These are phyloP conservation scores for Cotesia vestalis DNA, from an alignment of 1,140 invertebrate genomes.

Conservation along the genomic window DNA sequence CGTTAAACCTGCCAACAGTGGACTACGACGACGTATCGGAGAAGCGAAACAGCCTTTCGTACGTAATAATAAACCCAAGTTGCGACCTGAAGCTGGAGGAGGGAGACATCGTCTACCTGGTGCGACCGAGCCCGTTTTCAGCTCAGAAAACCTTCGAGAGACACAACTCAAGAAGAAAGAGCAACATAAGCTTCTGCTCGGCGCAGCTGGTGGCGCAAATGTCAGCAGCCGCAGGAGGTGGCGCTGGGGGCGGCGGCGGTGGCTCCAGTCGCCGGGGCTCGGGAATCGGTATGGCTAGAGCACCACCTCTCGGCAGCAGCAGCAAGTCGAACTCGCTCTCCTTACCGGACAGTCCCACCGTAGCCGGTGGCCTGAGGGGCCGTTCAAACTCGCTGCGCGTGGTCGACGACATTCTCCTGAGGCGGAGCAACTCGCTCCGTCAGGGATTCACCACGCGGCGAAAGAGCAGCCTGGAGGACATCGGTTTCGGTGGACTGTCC, in stretches of 20 bases:
- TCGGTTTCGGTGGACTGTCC: slow-evolving; percentile 74
- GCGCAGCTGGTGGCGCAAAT: slow-evolving; percentile 73
- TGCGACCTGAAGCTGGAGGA: slow-evolving; percentile 96
- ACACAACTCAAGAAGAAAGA: slow-evolving; percentile 89
- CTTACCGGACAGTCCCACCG: slow-evolving; percentile 85
- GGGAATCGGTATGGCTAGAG: slow-evolving; percentile 73
- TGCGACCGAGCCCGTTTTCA: slow-evolving; percentile 89
- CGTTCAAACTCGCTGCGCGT: slow-evolving; percentile 86
- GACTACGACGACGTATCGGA: slow-evolving; percentile 95
- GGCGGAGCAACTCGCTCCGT: slow-evolving; percentile 83
- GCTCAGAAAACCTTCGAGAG: slow-evolving; percentile 93
- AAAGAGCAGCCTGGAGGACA: slow-evolving; percentile 86
- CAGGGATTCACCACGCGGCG: slow-evolving; percentile 76
- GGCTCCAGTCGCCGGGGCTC: slow-evolving; percentile 67
- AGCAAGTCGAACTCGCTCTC: slow-evolving; percentile 89
- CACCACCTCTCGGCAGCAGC: slow-evolving; percentile 79
- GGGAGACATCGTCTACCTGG: slow-evolving; percentile 94
- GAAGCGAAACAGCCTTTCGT: slow-evolving; percentile 91
- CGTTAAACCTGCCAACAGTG: slow-evolving; percentile 84
- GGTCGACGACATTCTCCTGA: slow-evolving; percentile 82
- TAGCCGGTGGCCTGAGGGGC: slow-evolving; percentile 77
- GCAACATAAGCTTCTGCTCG: slow-evolving; percentile 89
- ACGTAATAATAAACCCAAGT: slow-evolving; percentile 98
- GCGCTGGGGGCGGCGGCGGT: slow-evolving; percentile 66
- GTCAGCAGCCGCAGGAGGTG: slow-evolving; percentile 67